Base-by-base conservation (phyloP, 35 echinoderm and acorn worm genomes). In the Apostichopus californicus region DNA sequence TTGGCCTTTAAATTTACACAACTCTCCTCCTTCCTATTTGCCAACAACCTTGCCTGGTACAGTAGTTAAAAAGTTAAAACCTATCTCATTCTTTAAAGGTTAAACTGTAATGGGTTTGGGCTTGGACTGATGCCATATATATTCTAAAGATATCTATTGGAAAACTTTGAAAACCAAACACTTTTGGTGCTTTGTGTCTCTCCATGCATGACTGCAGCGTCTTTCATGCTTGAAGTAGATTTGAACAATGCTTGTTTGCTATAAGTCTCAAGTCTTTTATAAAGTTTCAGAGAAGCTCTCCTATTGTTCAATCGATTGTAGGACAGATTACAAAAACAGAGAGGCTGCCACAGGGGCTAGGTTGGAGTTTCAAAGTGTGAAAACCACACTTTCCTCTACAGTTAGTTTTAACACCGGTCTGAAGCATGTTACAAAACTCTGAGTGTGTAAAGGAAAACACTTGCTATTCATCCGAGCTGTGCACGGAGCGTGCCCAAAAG, bases 401-500 rank as follows among this genome's bases (percentile, higher is more conserved):
- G 3, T 83, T 5, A 46, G 34, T 83, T 83, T 53, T 79, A 79
- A 55, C 80, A 83, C 80, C 9, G 8, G 26, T 18, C 25, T 56
- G 55, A 46, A 56, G 80, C 80, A 54, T 53, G 80, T 83, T 83
- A 83, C 17, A 55, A 46, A 83, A 83, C 80, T 55, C 55, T 15
- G 5, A 17, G 9, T 56, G 17, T n/a, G 55, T 4, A 56, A 57
- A 83, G 54, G 26, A 83, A 8, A 8, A 3, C 5, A 11, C 80
- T 46, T 46, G 34, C 34, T 55, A 56, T 55, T 83, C 6, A 83
- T 18, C 25, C 80, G 55, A 83, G 55, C 11, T n/a, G 79, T 18
- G 80, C 80, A 15, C 55, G 80, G 55, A 83, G 80, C 52, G 80
- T 83, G 80, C 80, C 80, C 80, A 34, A 18, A 46, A 83, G 80